A percentile compares a stretch with the other conserved stretches of the same genome.
Evolutionary conservation across 2,797 vertebrate species (phyloP).

Genomic region (Scleropages formosus): DNA sequence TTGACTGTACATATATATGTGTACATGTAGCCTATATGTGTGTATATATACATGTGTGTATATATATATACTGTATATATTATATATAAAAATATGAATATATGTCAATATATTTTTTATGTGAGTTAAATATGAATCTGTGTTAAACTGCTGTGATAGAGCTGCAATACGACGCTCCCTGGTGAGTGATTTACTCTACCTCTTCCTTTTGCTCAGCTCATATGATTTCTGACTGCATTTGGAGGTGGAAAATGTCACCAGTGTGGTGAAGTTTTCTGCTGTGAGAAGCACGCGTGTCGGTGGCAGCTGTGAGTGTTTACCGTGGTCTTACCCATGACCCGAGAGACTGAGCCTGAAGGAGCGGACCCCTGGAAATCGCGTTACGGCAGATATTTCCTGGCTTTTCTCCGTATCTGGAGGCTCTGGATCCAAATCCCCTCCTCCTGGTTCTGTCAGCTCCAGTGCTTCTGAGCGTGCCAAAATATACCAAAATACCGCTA

Average conservation of each 20-base stretch:
- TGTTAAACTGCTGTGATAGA: not conserved
- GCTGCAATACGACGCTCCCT: not conserved
- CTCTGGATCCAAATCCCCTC: not conserved
- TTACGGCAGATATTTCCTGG: too few species aligned
- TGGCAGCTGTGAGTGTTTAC: not conserved
- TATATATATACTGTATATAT: not conserved
- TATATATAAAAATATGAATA: not conserved
- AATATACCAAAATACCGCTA: too few species aligned
- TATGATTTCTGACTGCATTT: constrained; percentile 1
- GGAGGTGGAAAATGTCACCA: not conserved
- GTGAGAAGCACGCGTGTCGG: not conserved
- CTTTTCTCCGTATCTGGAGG: constrained; percentile 17
- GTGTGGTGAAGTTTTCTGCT: not conserved
- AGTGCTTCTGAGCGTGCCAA: constrained; percentile 13
- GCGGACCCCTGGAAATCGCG: not conserved
- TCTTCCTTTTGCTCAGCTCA: constrained; percentile 11
- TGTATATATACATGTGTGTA: constrained; percentile 19
- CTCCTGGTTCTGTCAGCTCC: not conserved
- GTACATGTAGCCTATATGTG: constrained; percentile 17
- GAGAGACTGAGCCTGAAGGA: not conserved
- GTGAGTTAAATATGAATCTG: not conserved
- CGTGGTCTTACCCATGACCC: not conserved
- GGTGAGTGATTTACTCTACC: constrained; percentile 15
- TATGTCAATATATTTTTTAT: constrained; percentile 11
- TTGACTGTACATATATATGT: not conserved